Evolutionary conservation across 1,140 invertebrate species (phyloP).

Genomic region (Drosophila prosaltans): DNA sequence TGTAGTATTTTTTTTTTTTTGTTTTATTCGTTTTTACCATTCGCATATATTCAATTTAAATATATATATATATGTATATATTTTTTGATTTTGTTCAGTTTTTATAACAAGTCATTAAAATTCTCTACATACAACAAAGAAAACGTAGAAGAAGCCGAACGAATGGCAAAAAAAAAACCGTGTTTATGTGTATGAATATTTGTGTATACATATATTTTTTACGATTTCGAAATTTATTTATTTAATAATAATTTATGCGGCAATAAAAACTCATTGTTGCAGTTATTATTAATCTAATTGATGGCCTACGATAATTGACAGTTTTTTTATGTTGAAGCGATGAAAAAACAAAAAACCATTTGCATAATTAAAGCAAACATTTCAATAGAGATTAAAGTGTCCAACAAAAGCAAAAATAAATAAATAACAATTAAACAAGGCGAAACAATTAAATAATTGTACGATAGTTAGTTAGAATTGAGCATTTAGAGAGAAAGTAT

Average conservation of each 20-base stretch:
- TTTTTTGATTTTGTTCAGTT: not conserved
- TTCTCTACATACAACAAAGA: not conserved
- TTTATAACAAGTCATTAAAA: slow-evolving; percentile 13
- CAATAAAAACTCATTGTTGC: slow-evolving; percentile 55
- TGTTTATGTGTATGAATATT: not conserved
- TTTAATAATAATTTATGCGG: slow-evolving; percentile 66
- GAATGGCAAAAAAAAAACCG: not conserved
- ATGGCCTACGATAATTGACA: slow-evolving; percentile 42
- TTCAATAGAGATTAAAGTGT: slow-evolving; percentile 40
- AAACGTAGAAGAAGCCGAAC: not conserved
- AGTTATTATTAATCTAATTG: slow-evolving; percentile 61
- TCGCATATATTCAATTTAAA: slow-evolving; percentile 9
- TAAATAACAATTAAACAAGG: not conserved
- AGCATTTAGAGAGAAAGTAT: slow-evolving; percentile 41
- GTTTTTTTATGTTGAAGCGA: slow-evolving; percentile 27
- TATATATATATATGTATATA: not conserved
- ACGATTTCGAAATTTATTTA: slow-evolving; percentile 44
- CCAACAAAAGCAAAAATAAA: not conserved
- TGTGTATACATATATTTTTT: not conserved
- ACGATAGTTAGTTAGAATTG: slow-evolving; percentile 17
- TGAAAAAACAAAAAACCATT: slow-evolving; percentile 21
- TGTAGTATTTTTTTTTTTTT: too few relatives aligned
- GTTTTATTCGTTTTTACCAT: not conserved
- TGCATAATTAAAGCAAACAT: slow-evolving; percentile 51
- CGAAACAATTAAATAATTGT: slow-evolving; percentile 43